Conservation (phyloP, 2,888 invertebrate species). For the Apodemia hepburni region DNA sequence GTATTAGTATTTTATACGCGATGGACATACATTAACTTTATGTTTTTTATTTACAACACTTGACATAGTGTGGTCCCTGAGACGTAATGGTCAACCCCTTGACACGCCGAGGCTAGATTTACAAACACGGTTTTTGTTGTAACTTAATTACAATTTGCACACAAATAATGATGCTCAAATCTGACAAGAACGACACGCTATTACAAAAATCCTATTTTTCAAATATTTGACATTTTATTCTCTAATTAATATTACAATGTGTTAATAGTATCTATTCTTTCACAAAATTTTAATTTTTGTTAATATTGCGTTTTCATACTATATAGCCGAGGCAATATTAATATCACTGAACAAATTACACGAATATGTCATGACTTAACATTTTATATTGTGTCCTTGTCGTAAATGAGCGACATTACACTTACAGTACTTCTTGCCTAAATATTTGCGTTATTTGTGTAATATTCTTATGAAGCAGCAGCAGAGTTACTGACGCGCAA, state of each 20-base stretch:
- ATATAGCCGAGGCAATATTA: too few species aligned
- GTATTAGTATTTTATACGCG: constrained; percentile 37
- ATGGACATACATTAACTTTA: constrained; percentile 52
- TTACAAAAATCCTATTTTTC: too few species aligned
- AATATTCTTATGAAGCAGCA: neutral
- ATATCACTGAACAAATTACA: too few species aligned
- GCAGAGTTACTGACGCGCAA: neutral
- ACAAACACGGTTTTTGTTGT: neutral
- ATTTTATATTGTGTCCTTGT: neutral
- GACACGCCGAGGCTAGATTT: neutral
- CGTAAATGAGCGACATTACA: neutral
- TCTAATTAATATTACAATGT: too few species aligned
- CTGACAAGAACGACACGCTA: neutral
- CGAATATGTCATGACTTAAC: too few species aligned
- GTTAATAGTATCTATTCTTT: too few species aligned
- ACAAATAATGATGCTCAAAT: neutral
- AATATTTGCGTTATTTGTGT: neutral
- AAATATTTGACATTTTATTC: neutral
- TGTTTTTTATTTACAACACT: constrained; percentile 59
- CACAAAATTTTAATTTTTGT: too few species aligned
- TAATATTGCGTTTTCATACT: too few species aligned
- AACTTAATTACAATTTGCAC: neutral
- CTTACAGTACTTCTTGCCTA: neutral
- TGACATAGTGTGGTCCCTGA: constrained; percentile 41
- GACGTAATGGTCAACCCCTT: constrained; percentile 23